Evolutionary conservation across 2,113 vertebrate genomes (phyloP), one percentile per base, ranked within the genome.

Genomic region (Nesogale talazaci): DNA sequence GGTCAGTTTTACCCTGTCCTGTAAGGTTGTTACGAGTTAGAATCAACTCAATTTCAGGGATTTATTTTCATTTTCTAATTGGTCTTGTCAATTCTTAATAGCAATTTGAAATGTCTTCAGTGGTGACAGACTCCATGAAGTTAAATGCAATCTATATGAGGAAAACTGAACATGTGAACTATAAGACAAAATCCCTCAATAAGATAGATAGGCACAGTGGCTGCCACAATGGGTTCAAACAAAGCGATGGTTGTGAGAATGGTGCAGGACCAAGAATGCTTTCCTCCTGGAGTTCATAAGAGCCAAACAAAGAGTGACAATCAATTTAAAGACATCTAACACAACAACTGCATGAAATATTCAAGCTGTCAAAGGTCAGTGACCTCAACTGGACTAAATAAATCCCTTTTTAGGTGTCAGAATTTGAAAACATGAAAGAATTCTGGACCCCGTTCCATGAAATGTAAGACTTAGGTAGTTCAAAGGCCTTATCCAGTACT

Each of bases 31-130:
- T 52, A 7, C 14, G 46, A 52, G 46, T 52, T 52, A 12, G 9
- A 52, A 52, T 52, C 14, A 12, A 52, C 46, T 52, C 46, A 12
- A 52, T 52, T 6, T 52, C 46, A 10, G 46, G 9, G 46, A 52
- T 52, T 52, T 52, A 12, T 52, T 52, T 52, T 52, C 59, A 56
- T 72, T 88, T 94, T 89, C 29, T 90, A 87, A 79, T 57, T 72
- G 59, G 23, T 90, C n/a, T 67, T 59, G 34, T 36, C 83, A 59
- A 76, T 83, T 86, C 52, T 78, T 88, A 92, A n/a, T 84, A 88
- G 67, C 46, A 93, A 59, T 63, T 94, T 83, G 31, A 81, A 83
- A 56, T 86, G 57, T 86, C 77, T 84, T 94, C 90, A 83, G 69
- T 7, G 12, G 86, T 70, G 89, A 31, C 20, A 52, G 46, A 8